Base-by-base conservation (phyloP, 2,797 vertebrate genomes). In the Chromobotia macracanthus region DNA sequence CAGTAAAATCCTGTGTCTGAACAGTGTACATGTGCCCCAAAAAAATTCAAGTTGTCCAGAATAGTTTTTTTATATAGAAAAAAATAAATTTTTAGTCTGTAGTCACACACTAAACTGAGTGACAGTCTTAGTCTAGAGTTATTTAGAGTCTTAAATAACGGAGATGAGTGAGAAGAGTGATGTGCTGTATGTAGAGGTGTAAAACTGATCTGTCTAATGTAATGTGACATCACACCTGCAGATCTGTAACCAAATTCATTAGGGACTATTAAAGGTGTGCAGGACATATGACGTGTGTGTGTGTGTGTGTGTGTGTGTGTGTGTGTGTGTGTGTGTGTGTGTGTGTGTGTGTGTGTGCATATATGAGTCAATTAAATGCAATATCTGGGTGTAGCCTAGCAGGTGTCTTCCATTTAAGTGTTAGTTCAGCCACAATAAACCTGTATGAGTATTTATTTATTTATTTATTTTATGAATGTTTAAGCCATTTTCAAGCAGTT, bases 131-230 rank as follows among this genome's bases (percentile, higher is more conserved):
- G 41, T 46, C 44, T 12, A 46, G 7, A 44, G 12, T 51, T 51
- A 51, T 51, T n/a, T 51, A 2, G 18, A 16, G 50, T 56, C 7
- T 21, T 56, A 46, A 16, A 5, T n/a, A 48, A 38, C 38, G 8
- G 38, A 53, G 10, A n/a, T n/a, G n/a, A n/a, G n/a, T n/a, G n/a
- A n/a, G n/a, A 21, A 56, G 31, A 67, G 9, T 46, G 50, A 46
- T 55, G 63, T 55, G 50, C 41, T 38, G 46, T n/a, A 19, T 48
- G 56, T 10, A 48, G 31, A 76, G 60, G 23, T 70, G 66, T 70
- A 65, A 70, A 77, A 70, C 65, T 58, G 55, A 74, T 80, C 70
- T 48, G 25, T 44, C 13, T 68, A 23, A 68, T 80, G 10, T 66
- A 48, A 56, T 23, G 69, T 66, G 16, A 21, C 70, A 61, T 80